These are phyloP conservation scores for Actinopyga echinites DNA, from an alignment of 53 echinoderm and acorn worm species.

Conservation along the genomic window DNA sequence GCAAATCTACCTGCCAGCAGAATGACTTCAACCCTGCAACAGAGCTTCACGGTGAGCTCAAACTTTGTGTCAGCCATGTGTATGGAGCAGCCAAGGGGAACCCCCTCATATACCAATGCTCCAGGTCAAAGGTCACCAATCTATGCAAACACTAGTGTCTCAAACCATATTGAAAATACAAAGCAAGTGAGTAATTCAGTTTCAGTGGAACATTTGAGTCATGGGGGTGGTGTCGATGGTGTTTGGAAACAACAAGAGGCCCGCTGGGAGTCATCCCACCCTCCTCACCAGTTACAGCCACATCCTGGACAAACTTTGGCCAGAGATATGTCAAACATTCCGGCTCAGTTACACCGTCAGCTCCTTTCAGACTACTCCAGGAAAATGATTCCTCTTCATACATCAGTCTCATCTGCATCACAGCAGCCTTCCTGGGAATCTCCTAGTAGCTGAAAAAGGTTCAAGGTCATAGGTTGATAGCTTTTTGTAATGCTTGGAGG, in stretches of 20 bases:
- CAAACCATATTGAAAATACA: neutral
- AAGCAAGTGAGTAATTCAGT: neutral
- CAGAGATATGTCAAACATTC: slow-evolving; percentile 1
- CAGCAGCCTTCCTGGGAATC: slow-evolving; percentile 11
- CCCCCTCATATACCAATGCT: slow-evolving; percentile 8
- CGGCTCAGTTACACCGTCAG: slow-evolving; percentile 16
- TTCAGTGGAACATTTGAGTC: neutral
- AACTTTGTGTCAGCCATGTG: neutral
- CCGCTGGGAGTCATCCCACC: slow-evolving; percentile 10
- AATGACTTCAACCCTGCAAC: slow-evolving; percentile 12
- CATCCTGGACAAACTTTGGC: neutral
- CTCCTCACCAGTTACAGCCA: neutral
- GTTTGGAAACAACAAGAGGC: slow-evolving; percentile 17
- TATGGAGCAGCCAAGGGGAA: neutral
- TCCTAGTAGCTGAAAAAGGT: neutral
- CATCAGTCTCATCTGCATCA: neutral
- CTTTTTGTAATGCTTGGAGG: too few relatives aligned
- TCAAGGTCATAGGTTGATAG: too few relatives aligned
- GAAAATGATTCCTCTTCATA: slow-evolving; percentile 12
- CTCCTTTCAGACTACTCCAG: slow-evolving; percentile 1
- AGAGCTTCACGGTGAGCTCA: slow-evolving; percentile 22
- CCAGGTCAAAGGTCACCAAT: slow-evolving; percentile 30
- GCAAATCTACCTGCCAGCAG: slow-evolving; percentile 20
- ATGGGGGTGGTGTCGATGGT: neutral
- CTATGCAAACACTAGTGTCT: slow-evolving; percentile 10